Evolutionary conservation across 2,888 invertebrate genomes (phyloP).

Genomic region (Dicranocentrus wangi): DNA sequence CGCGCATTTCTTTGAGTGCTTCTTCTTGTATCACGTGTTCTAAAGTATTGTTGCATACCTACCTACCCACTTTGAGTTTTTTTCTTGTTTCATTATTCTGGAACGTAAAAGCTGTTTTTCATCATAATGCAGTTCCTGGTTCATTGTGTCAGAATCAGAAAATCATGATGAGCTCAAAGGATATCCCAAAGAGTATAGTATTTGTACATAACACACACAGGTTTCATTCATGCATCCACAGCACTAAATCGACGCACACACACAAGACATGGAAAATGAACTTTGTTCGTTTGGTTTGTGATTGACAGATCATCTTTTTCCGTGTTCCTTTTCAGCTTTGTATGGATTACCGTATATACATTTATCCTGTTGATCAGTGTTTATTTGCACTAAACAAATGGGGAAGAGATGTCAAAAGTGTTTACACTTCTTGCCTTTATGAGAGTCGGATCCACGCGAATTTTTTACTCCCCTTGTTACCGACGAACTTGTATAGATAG

Average conservation of each 20-base stretch:
- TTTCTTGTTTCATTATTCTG: not conserved
- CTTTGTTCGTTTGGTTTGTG: not conserved
- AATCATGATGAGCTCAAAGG: no score
- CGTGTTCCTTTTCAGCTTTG: conserved; percentile 11
- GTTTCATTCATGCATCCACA: no score
- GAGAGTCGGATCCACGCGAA: not conserved
- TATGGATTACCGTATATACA: not conserved
- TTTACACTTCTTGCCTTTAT: conserved; percentile 10
- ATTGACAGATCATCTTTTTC: conserved; percentile 21
- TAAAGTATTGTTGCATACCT: not conserved
- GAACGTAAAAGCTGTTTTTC: not conserved
- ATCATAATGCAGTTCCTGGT: conserved; percentile 11
- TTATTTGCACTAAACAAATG: conserved; percentile 21
- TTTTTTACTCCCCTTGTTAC: not conserved
- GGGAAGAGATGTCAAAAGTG: conserved; percentile 26
- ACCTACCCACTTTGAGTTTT: not conserved
- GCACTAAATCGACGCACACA: no score
- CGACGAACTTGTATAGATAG: not conserved
- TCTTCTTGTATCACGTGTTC: not conserved
- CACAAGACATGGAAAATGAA: no score
- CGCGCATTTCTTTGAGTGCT: not conserved
- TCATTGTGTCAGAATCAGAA: conserved; percentile 10
- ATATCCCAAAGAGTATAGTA: no score
- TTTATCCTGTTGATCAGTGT: conserved; percentile 16
- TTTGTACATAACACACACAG: no score